Evolutionary conservation across 2,888 invertebrate species (phyloP).

Genomic region (Epinotia nisella): DNA sequence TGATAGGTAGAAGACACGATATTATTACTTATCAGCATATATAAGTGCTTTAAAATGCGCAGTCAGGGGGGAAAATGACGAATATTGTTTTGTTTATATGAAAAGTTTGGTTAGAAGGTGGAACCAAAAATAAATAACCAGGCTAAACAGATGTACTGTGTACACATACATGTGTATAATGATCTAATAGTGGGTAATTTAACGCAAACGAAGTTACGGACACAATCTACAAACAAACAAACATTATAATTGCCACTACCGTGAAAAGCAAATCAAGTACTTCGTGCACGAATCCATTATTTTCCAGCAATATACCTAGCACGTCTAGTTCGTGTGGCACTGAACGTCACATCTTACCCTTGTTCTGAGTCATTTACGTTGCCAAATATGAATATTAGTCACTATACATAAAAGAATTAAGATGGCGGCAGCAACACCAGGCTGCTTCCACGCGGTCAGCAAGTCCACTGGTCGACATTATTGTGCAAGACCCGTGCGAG

Average conservation of each 20-base stretch:
- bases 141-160: no score
- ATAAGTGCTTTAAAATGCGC: no score
- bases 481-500: constrained; percentile 78
- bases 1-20: no score
- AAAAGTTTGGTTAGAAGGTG: no score
- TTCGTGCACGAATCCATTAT: not conserved
- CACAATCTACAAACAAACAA: not conserved
- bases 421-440: constrained; percentile 55
- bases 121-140: no score
- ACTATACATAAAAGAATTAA: constrained; percentile 34
- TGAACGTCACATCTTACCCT: constrained; percentile 51
- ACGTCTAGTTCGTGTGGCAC: not conserved
- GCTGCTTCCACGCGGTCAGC: constrained; percentile 52
- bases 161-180: no score
- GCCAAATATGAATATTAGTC: constrained; percentile 47
- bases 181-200: no score
- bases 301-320: not conserved
- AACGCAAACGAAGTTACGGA: not conserved
- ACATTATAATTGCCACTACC: not conserved
- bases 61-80: no score
- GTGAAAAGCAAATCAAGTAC: not conserved
- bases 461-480: constrained; percentile 71
- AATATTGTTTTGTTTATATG: no score
- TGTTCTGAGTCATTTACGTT: constrained; percentile 57
- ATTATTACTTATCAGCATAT: no score